Conservation (phyloP, 2,797 vertebrate species). For the Fundulus diaphanus region DNA sequence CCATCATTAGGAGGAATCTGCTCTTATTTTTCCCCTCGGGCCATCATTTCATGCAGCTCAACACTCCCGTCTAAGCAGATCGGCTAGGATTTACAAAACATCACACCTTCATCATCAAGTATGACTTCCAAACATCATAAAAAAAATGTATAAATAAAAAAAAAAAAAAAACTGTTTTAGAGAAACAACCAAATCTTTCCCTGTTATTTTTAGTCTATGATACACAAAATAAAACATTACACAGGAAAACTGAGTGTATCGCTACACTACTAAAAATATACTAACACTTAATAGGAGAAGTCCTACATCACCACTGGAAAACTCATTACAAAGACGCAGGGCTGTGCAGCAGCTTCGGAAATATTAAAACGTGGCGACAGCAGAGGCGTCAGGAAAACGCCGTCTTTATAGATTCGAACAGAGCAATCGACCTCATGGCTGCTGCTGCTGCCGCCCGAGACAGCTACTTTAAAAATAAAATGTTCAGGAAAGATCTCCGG, state of each 20-base stretch:
- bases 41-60: conserved; percentile 9
- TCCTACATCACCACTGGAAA: conserved; percentile 65
- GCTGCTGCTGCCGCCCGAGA: conserved; percentile 73
- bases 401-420: conserved; percentile 73
- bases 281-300: conserved; percentile 54
- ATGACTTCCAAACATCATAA: conserved; percentile 16
- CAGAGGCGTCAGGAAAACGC: conserved; percentile 66
- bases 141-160: conserved; percentile 4
- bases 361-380: conserved; percentile 64
- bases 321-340: conserved; percentile 66
- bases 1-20: neutral
- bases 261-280: conserved; percentile 72
- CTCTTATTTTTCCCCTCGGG: too few species aligned
- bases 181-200: conserved; percentile 22
- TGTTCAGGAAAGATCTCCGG: conserved; percentile 60
- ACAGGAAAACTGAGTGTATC: conserved; percentile 38
- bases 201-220: conserved; percentile 17
- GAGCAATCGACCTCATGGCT: conserved; percentile 53
- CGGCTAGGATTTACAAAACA: conserved; percentile 34
- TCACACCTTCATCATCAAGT: conserved; percentile 27
- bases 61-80: conserved; percentile 1
- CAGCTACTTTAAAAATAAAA: conserved; percentile 75
- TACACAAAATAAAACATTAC: conserved; percentile 50
- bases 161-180: neutral
- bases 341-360: conserved; percentile 71